These are phyloP conservation scores for Plutella xylostella DNA, from an alignment of 2,888 invertebrate species.

Conservation along the genomic window DNA sequence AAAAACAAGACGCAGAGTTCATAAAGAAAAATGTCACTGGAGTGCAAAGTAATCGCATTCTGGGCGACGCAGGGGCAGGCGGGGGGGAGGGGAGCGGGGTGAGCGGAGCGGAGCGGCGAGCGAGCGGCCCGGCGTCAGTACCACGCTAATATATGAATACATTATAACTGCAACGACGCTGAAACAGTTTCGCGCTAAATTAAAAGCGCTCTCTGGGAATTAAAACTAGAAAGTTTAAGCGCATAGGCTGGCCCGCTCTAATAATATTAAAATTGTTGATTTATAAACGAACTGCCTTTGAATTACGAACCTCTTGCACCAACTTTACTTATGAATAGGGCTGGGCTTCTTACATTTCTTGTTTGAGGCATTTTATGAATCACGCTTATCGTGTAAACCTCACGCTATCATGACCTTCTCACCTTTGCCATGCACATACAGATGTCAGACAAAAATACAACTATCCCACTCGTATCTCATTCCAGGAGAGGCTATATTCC, in stretches of 20 bases:
- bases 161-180: conserved; percentile 44
- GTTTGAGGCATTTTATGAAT: too few relatives aligned
- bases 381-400: too few relatives aligned
- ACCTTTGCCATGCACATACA: too few relatives aligned
- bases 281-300: conserved; percentile 41
- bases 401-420: too few relatives aligned
- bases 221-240: conserved; percentile 52
- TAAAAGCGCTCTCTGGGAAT: conserved; percentile 53
- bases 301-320: too few relatives aligned
- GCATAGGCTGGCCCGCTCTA: conserved; percentile 46
- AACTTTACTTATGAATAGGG: too few relatives aligned
- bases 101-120: background rate
- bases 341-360: too few relatives aligned
- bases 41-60: conserved; percentile 47
- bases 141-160: conserved; percentile 51
- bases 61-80: conserved; percentile 3
- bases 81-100: background rate
- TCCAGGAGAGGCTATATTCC: too few relatives aligned
- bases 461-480: too few relatives aligned
- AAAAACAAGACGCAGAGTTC: conserved; percentile 47
- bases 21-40: conserved; percentile 61
- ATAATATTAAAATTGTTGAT: conserved; percentile 57
- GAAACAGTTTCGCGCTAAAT: conserved; percentile 52
- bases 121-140: conserved; percentile 29
- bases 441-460: too few relatives aligned